These are phyloP conservation scores for Sigmodon hispidus DNA, from an alignment of 2,113 vertebrate species.

Conservation along the genomic window DNA sequence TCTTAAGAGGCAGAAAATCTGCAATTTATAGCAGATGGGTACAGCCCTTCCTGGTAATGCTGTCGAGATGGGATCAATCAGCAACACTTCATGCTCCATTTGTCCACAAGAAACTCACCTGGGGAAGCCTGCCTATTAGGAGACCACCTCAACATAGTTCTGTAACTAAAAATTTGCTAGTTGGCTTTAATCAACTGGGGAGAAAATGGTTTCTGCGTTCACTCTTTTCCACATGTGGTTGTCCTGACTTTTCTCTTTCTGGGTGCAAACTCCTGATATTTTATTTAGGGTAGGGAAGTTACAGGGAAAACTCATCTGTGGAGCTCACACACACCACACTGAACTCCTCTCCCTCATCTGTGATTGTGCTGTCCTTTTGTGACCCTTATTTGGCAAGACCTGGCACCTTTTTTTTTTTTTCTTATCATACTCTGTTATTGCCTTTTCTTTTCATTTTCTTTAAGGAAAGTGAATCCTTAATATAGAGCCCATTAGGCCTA, in stretches of 20 bases:
- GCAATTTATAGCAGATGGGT: slow-evolving; percentile 83
- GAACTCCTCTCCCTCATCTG: slow-evolving; percentile 38
- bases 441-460: slow-evolving; percentile 37
- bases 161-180: slow-evolving; percentile 83
- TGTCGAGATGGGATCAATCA: slow-evolving; percentile 82
- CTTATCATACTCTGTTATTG: background rate
- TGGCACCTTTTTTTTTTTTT: background rate
- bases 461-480: background rate
- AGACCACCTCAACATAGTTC: slow-evolving; percentile 84
- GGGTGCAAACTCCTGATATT: slow-evolving; percentile 22
- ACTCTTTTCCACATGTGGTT: background rate
- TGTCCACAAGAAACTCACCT: slow-evolving; percentile 84
- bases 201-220: slow-evolving; percentile 58
- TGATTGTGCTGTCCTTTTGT: background rate
- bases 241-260: background rate
- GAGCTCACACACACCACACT: background rate
- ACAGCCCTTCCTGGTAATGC: slow-evolving; percentile 76
- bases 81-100: slow-evolving; percentile 81
- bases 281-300: slow-evolving; percentile 36
- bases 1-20: slow-evolving; percentile 83
- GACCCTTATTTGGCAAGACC: slow-evolving; percentile 38
- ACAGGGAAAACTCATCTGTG: background rate
- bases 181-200: slow-evolving; percentile 74
- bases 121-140: slow-evolving; percentile 83
- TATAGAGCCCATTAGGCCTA: slow-evolving; percentile 51